Evolutionary conservation across 2,888 invertebrate species (phyloP).

Genomic region (Margaritifera margaritifera): DNA sequence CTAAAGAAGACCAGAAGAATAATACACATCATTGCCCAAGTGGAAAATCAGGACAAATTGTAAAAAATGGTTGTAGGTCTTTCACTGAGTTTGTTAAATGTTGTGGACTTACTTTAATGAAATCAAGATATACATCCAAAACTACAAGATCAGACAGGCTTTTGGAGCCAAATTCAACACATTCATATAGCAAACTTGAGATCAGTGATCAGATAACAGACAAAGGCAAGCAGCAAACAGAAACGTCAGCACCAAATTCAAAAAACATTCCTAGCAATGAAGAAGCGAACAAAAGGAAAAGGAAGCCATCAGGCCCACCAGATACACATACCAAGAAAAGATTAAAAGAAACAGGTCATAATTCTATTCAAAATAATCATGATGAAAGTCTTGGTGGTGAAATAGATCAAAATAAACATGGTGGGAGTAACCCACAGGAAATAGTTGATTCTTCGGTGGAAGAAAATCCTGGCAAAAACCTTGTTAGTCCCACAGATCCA

Average conservation of each 20-base stretch:
- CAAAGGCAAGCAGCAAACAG: too few relatives aligned
- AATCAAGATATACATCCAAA: conserved; percentile 9
- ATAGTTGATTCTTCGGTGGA: too few relatives aligned
- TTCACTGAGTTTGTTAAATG: conserved; percentile 45
- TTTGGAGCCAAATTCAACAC: background rate
- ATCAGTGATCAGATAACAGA: too few relatives aligned
- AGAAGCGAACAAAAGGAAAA: background rate
- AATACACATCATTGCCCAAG: conserved; percentile 37
- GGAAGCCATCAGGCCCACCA: background rate
- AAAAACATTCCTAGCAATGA: too few relatives aligned
- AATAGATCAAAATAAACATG: too few relatives aligned
- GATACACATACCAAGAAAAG: background rate
- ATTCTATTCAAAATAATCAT: too few relatives aligned
- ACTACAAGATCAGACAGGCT: background rate
- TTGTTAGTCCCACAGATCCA: conserved; percentile 12
- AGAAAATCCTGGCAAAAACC: too few relatives aligned
- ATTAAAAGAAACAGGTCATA: too few relatives aligned
- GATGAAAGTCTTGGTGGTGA: too few relatives aligned
- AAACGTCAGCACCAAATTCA: background rate
- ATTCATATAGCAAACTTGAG: background rate
- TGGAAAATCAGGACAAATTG: conserved; percentile 29
- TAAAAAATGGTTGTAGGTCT: conserved; percentile 33
- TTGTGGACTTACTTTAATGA: conserved; percentile 32
- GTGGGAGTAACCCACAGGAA: too few relatives aligned
- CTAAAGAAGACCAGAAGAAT: conserved; percentile 12